Evolutionary conservation across 2,797 vertebrate species (phyloP), one percentile per base, ranked within the genome.

Genomic region (Phrynocephalus vlangalii): DNA sequence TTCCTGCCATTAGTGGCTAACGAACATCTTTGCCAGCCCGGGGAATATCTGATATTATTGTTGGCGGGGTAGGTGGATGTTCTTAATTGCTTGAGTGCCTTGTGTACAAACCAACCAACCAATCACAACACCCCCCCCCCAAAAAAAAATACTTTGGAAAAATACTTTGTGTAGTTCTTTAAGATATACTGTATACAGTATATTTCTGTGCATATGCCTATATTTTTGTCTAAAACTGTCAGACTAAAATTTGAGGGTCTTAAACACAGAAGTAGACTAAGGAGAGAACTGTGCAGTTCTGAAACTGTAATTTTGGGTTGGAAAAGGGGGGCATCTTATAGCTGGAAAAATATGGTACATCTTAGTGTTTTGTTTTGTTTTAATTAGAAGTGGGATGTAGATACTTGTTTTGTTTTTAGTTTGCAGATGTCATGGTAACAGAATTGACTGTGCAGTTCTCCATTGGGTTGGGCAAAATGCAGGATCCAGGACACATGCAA

Each of bases 11-110:
- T 52, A 52, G 77, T 66, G 26, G 67, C 80, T 81, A 67, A 88
- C 24, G n/a, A 76, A 76, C n/a, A 24, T 44, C 90, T 24, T 87
- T 89, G 2, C 38, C 1, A 52, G 89, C 77, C 76, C 16, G 90
- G 66, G 28, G 82, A 13, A 83, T 79, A 80, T 88, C 5, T 86
- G 8, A 2, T 82, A 5, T 18, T 50, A 85, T n/a, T 3, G 16
- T 76, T 75, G 24, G 60, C 38, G 20, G 90, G 44, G 60, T 75
- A 63, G 79, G 10, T 56, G 50, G 78, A 79, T n/a, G 33, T n/a
- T 88, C 30, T 78, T 90, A 7, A 85, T 30, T 87, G 70, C 28
- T 86, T 83, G 7, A 84, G 3, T 15, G 81, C 72, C 5, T 6
- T 6, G 16, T 80, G 0, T 66, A 1, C 83, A 70, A 38, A 33